These are phyloP conservation scores for Malurus leucopterus DNA, from an alignment of 2,797 vertebrate species.

Conservation along the genomic window DNA sequence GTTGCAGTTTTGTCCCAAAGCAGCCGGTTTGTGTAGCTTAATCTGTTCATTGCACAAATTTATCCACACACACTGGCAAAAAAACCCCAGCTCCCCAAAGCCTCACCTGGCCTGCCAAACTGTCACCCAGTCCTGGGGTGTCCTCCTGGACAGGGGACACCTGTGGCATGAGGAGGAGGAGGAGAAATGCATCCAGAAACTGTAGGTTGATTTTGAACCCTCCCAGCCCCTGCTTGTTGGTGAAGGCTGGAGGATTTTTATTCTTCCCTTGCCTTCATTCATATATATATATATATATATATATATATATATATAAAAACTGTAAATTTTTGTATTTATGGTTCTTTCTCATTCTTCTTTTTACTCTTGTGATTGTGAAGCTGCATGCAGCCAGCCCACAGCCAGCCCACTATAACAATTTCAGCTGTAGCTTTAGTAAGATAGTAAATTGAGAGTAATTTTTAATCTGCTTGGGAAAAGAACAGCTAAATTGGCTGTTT, in stretches of 20 bases:
- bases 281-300: too few relatives aligned
- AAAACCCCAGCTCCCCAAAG: not conserved
- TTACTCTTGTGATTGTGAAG: fast-evolving
- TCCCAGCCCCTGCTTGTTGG: not conserved
- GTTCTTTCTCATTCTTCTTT: not conserved
- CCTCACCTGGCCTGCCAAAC: not conserved
- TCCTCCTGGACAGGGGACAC: too few relatives aligned
- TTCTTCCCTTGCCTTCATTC: not conserved
- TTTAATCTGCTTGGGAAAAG: not conserved
- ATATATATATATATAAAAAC: not conserved
- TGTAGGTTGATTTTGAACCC: not conserved
- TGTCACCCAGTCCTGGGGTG: fast-evolving
- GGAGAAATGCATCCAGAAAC: not conserved
- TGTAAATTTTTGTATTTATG: not conserved
- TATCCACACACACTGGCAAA: too few relatives aligned
- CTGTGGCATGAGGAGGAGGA: fast-evolving
- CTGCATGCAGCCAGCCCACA: not conserved
- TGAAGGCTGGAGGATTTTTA: not conserved
- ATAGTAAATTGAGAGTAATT: not conserved
- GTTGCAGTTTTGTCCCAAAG: not conserved
- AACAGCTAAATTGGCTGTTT: not conserved
- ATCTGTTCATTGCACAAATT: not conserved
- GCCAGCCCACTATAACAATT: not conserved
- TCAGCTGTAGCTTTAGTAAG: not conserved
- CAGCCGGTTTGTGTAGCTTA: fast-evolving